Conservation (phyloP, 2,888 invertebrate genomes). For the Priocnemis perturbator region DNA sequence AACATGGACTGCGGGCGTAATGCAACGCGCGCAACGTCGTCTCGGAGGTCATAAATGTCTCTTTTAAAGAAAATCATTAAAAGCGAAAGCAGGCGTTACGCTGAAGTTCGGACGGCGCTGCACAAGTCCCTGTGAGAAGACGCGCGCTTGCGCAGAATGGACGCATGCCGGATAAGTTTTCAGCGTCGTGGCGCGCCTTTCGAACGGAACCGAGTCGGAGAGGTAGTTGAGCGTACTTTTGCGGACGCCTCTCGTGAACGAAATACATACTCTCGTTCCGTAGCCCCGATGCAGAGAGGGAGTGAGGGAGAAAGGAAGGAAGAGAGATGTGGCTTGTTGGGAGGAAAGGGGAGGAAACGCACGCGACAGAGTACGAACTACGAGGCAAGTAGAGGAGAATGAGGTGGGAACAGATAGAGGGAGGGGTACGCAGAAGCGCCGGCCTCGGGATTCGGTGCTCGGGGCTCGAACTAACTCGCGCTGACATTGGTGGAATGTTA, state of each 20-base stretch:
- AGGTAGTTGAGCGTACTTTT: not conserved
- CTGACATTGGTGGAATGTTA: no score
- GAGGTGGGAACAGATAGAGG: not conserved
- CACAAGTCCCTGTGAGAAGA: not conserved
- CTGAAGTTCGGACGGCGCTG: conserved; percentile 2
- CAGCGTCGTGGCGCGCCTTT: conserved; percentile 7
- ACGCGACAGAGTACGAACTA: no score
- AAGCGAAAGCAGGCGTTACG: not conserved
- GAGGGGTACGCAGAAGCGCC: no score
- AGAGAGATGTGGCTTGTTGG: not conserved
- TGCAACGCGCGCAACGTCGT: no score
- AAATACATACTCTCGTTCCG: not conserved
- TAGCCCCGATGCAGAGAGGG: not conserved
- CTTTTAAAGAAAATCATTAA: not conserved
- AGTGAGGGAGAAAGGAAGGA: not conserved
- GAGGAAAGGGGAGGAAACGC: conserved; percentile 1
- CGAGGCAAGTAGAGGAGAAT: not conserved
- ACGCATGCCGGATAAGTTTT: not conserved
- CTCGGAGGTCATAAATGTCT: no score
- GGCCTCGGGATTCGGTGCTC: no score
- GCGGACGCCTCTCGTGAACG: not conserved
- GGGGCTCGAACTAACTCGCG: no score
- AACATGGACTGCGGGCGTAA: no score
- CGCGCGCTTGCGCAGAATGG: conserved; percentile 1
- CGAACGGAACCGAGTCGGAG: not conserved